A percentile compares a stretch with the other conserved stretches of the same genome.
These are phyloP conservation scores for Scatophagus argus DNA, from an alignment of 2,113 vertebrate species.

Conservation along the genomic window DNA sequence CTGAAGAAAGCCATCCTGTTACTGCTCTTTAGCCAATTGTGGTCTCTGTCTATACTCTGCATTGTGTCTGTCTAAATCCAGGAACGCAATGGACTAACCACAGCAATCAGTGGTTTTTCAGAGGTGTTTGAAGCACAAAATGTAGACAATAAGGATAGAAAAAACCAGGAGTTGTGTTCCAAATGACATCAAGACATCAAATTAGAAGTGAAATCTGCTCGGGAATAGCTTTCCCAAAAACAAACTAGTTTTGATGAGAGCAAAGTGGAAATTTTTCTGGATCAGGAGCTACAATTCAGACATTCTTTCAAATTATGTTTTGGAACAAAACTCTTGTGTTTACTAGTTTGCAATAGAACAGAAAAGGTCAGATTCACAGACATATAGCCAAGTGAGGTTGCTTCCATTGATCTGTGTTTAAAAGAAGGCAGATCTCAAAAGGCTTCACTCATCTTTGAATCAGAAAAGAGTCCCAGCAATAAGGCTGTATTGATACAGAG, in stretches of 20 bases:
- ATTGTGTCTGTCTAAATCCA: constrained; percentile 60
- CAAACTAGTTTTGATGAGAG: not conserved
- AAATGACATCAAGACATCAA: not conserved
- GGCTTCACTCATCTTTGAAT: constrained; percentile 12
- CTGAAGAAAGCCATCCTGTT: constrained; percentile 84
- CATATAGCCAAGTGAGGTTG: constrained; percentile 7
- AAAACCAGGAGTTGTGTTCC: constrained; percentile 10
- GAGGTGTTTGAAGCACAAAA: constrained; percentile 59
- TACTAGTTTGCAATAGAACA: constrained; percentile 27
- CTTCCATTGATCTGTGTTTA: constrained; percentile 17
- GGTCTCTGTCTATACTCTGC: constrained; percentile 69
- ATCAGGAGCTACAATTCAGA: not conserved
- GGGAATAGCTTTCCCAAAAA: not conserved
- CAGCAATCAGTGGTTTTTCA: constrained; percentile 60
- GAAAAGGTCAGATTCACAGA: constrained; percentile 11
- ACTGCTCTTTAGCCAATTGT: constrained; percentile 74
- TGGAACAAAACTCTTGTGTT: constrained; percentile 26
- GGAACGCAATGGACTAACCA: constrained; percentile 58
- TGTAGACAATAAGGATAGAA: constrained; percentile 5
- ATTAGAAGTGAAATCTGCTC: not conserved
- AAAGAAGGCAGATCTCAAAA: not conserved
- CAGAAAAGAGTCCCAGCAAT: constrained; percentile 40
- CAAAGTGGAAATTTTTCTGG: not conserved
- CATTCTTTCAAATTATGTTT: not conserved
- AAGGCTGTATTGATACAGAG: constrained; percentile 30